Evolutionary conservation across 2,888 invertebrate genomes (phyloP).

Genomic region (Platycheirus rosarum): DNA sequence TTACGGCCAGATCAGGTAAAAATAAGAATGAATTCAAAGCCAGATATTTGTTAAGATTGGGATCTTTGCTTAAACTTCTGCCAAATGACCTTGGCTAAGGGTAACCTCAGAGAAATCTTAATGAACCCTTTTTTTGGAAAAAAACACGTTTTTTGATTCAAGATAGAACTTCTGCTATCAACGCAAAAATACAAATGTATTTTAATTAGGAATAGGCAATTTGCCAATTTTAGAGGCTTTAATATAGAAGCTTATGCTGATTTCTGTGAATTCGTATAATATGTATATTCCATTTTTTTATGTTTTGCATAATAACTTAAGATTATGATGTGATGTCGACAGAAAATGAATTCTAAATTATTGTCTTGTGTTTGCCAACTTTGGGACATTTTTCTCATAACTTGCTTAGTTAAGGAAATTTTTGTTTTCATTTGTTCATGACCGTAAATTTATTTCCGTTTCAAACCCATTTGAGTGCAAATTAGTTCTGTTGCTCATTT

Average conservation of each 20-base stretch:
- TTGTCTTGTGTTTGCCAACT: too few species aligned
- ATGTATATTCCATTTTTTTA: not conserved
- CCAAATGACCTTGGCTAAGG: slow-evolving; percentile 6
- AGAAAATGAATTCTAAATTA: too few species aligned
- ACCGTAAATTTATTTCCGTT: too few species aligned
- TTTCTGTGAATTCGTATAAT: not conserved
- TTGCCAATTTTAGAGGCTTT: not conserved
- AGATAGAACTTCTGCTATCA: not conserved
- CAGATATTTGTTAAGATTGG: not conserved
- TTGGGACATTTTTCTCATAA: too few species aligned
- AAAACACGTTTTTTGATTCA: too few species aligned
- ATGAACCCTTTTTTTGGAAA: too few species aligned
- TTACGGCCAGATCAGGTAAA: slow-evolving; percentile 97
- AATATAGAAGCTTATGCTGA: not conserved
- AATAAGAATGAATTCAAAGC: not conserved
- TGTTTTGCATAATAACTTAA: not conserved
- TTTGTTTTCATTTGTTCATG: too few species aligned
- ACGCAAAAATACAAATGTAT: not conserved
- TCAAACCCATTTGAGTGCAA: too few species aligned
- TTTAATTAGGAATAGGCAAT: too few species aligned
- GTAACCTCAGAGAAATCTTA: not conserved
- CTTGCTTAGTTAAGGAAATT: too few species aligned
- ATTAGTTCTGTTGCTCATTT: too few species aligned
- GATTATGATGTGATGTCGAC: too few species aligned
- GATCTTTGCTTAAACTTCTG: not conserved